Conservation (phyloP, 2,113 vertebrate species). For the Rissa tridactyla region DNA sequence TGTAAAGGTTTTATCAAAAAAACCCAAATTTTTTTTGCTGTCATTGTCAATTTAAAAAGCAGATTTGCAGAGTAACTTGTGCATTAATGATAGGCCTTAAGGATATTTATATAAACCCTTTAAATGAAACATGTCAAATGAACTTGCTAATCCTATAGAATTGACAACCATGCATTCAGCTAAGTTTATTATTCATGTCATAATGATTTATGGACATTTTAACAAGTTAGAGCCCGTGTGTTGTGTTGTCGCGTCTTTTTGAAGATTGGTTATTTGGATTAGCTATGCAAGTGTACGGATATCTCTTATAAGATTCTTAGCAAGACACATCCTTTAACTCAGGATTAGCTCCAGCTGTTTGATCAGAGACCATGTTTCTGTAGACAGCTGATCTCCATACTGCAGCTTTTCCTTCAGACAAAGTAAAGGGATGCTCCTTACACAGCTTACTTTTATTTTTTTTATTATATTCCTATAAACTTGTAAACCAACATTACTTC, state of each 20-base stretch:
- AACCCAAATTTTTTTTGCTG: neutral
- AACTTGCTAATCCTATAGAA: slow-evolving; percentile 48
- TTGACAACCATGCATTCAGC: slow-evolving; percentile 40
- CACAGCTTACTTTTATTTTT: neutral
- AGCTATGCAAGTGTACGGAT: neutral
- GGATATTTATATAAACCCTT: slow-evolving; percentile 41
- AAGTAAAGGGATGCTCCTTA: neutral
- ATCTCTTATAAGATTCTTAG: slow-evolving; percentile 34
- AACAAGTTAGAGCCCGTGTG: neutral
- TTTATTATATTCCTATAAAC: neutral
- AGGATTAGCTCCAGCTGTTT: slow-evolving; percentile 16
- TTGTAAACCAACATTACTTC: neutral
- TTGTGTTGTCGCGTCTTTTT: slow-evolving; percentile 31
- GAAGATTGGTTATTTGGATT: slow-evolving; percentile 52
- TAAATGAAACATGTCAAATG: slow-evolving; percentile 49
- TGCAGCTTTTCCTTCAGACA: neutral
- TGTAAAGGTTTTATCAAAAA: neutral
- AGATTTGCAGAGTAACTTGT: neutral
- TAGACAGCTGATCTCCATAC: neutral
- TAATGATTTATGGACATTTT: slow-evolving; percentile 40
- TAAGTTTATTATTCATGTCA: slow-evolving; percentile 42
- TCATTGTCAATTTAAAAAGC: slow-evolving; percentile 13
- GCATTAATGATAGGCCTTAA: neutral
- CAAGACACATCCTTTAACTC: neutral
- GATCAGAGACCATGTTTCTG: neutral